Percentiles rank a stretch among this genome's conserved stretches.
Evolutionary conservation across 2,797 vertebrate species (phyloP).

Genomic region (Amniataba percoides): DNA sequence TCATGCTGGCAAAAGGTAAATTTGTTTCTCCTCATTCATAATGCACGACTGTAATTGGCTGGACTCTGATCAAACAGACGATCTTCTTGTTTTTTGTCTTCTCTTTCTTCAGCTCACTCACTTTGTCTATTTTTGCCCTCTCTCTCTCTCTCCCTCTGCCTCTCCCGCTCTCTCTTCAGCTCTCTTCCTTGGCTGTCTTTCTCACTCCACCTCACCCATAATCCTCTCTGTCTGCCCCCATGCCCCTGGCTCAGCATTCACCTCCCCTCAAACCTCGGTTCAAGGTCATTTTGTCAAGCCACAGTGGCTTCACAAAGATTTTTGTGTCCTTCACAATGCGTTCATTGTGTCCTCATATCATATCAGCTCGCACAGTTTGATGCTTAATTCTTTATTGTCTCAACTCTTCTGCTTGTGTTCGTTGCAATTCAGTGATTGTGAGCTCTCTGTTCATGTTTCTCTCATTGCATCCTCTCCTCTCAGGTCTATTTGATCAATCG

Average conservation of each 20-base stretch:
- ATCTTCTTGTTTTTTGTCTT: conserved; percentile 25
- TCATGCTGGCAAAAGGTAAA: conserved; percentile 58
- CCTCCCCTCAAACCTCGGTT: conserved; percentile 52
- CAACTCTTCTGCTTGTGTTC: conserved; percentile 10
- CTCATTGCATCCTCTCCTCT: conserved; percentile 37
- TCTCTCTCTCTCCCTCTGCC: background rate
- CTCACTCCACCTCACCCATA: conserved; percentile 59
- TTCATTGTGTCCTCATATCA: conserved; percentile 13
- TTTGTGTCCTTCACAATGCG: background rate
- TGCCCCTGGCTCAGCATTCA: conserved; percentile 54
- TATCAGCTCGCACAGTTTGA: conserved; percentile 15
- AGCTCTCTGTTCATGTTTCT: conserved; percentile 9
- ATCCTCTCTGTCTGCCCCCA: conserved; percentile 65
- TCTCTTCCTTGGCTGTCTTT: conserved; percentile 51
- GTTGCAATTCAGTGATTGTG: conserved; percentile 18
- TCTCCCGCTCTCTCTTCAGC: conserved; percentile 8
- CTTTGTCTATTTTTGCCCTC: background rate
- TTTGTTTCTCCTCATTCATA: conserved; percentile 64
- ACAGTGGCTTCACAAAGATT: conserved; percentile 40
- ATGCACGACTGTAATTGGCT: conserved; percentile 67
- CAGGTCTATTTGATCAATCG: conserved; percentile 37
- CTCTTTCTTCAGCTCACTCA: background rate
- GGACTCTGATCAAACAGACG: conserved; percentile 55
- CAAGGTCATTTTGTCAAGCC: conserved; percentile 69
- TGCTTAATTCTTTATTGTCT: conserved; percentile 18